Base-by-base conservation (phyloP, 2,113 vertebrate genomes). In the Onychostoma macrolepis region DNA sequence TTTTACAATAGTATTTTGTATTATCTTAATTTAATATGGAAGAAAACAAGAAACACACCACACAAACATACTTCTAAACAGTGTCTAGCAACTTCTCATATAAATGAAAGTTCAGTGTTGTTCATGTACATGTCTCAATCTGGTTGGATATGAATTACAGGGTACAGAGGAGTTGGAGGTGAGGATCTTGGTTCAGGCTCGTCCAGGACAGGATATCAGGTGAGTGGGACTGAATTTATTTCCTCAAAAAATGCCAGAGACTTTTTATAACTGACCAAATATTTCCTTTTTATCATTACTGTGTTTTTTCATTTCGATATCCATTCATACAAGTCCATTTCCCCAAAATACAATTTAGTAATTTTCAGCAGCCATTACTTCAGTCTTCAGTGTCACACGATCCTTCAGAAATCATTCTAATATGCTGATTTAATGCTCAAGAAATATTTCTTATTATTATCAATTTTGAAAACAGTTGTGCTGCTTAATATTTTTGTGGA, bases 191-290 rank as follows among this genome's bases (percentile, higher is more conserved):
- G 98, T 99, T 77, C 98, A 99, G 90, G 98, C 97, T 83, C 96
- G 98, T 30, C 98, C 98, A 79, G 98, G 98, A 69, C 98, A 99
- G 95, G 98, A 99, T 94, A 99, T 99, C 92, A 97, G 98, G 98
- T 98, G 83, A 90, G 89, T 69, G 26, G 8, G 15, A 50, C 28
- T 53, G 17, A 4, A 33, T 45, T 86, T 24, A 19, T 7, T 56
- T 69, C 28, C 45, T 11, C 11, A 45, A n/a, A 4, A 17, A 50
- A 77, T 45, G 72, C 30, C 38, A 56, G 0, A 36, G 6, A 33
- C 12, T 33, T 17, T 76, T 41, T 48, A 24, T 26, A 8, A 30
- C 8, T 43, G 43, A 36, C 17, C 21, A 36, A 9, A 17, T 67
- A 67, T 17, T 67, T 67, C 6, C 3, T 19, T 15, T 33, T 8